Conservation (phyloP, 2,113 vertebrate species). For the Emydura subglobosa region DNA sequence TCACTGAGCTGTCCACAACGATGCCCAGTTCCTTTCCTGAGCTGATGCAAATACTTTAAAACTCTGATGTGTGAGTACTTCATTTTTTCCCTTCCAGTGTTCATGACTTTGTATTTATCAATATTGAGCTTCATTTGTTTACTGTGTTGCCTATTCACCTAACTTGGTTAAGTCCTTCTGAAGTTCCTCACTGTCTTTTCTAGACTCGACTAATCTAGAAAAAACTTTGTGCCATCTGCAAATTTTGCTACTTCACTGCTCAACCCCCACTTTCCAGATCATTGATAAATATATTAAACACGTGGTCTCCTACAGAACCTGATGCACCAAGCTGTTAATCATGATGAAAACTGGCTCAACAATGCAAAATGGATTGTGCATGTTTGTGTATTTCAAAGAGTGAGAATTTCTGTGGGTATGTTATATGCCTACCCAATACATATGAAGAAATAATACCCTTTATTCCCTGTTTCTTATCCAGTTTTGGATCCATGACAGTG, state of each 20-base stretch:
- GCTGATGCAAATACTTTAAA: too few relatives aligned
- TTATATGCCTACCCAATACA: background rate
- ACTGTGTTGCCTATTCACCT: background rate
- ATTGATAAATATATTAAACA: background rate
- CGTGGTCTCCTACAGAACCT: background rate
- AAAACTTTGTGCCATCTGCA: background rate
- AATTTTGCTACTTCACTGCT: background rate
- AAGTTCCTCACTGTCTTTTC: background rate
- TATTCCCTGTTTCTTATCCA: background rate
- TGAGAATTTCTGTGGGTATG: background rate
- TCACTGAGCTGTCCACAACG: too few relatives aligned
- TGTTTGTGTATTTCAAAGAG: background rate
- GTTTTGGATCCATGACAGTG: background rate
- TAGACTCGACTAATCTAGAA: background rate
- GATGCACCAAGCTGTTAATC: background rate
- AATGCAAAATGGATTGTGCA: background rate
- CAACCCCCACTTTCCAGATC: background rate
- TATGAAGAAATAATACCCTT: background rate
- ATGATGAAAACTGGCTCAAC: background rate
- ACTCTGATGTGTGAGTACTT: too few relatives aligned
- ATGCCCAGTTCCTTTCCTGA: too few relatives aligned
- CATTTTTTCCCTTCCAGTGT: too few relatives aligned
- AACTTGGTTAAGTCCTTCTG: background rate
- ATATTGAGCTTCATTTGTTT: too few relatives aligned
- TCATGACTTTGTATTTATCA: too few relatives aligned